A percentile compares a stretch with the other conserved stretches of the same genome.
Conservation (phyloP, 2,113 vertebrate genomes). For the Peromyscus californicus region DNA sequence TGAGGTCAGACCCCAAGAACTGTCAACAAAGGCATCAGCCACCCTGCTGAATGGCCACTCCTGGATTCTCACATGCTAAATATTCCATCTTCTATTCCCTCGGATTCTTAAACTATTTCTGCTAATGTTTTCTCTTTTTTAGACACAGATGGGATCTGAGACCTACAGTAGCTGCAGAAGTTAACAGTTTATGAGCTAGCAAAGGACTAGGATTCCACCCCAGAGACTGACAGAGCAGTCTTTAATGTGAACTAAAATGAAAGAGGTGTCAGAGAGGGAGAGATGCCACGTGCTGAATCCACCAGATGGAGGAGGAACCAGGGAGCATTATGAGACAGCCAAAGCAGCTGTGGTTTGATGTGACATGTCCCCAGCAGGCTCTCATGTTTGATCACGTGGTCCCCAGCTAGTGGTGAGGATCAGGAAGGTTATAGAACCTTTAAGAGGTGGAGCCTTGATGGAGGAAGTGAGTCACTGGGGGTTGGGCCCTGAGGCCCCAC, state of each 20-base stretch:
- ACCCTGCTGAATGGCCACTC: not conserved
- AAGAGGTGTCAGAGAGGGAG: not conserved
- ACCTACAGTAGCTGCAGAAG: not conserved
- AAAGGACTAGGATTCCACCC: not conserved
- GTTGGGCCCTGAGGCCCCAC: not conserved
- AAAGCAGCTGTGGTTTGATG: not conserved
- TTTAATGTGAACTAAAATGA: not conserved
- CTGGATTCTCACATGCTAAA: not conserved
- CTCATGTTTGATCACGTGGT: not conserved
- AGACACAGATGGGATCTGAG: not conserved
- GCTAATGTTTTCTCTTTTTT: not conserved
- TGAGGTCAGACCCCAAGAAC: not conserved
- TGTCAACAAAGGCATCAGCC: not conserved
- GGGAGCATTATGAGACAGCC: too few relatives aligned
- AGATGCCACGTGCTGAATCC: not conserved
- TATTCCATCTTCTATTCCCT: not conserved
- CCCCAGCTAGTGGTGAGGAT: not conserved
- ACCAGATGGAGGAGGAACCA: not conserved
- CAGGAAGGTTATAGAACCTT: not conserved
- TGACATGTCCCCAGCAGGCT: too few relatives aligned
- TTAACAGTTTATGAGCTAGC: not conserved
- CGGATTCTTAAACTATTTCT: not conserved
- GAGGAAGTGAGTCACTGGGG: not conserved
- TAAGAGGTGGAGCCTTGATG: not conserved
- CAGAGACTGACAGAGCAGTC: not conserved